These are phyloP conservation scores for Agrotis clavis DNA, from an alignment of 2,888 invertebrate genomes.

Conservation along the genomic window DNA sequence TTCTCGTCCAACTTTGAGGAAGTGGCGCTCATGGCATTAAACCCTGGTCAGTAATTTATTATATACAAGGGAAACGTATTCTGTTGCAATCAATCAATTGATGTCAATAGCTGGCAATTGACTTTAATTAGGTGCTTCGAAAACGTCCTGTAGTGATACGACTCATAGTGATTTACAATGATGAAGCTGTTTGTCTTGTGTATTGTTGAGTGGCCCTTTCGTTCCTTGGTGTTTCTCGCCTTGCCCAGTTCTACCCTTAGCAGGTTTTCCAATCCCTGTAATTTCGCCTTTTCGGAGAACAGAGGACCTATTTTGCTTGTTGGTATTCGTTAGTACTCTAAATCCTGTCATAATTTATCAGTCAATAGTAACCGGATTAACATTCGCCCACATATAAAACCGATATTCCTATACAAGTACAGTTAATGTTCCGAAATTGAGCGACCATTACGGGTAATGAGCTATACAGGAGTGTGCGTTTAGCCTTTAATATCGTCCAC, in stretches of 20 bases:
- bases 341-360: slow-evolving; percentile 27
- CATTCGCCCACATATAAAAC: slow-evolving; percentile 11
- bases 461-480: slow-evolving; percentile 23
- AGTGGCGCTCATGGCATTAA: slow-evolving; percentile 14
- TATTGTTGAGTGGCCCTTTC: background rate
- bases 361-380: slow-evolving; percentile 12
- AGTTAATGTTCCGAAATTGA: slow-evolving; percentile 37
- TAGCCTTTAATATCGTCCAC: slow-evolving; percentile 33
- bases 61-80: slow-evolving; percentile 64
- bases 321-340: background rate
- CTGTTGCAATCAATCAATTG: slow-evolving; percentile 75
- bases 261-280: background rate
- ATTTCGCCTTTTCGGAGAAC: background rate
- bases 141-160: slow-evolving; percentile 26
- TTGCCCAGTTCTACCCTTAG: background rate
- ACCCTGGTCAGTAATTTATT: slow-evolving; percentile 49
- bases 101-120: slow-evolving; percentile 74
- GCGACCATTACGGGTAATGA: slow-evolving; percentile 46
- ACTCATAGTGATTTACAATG: slow-evolving; percentile 48
- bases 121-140: slow-evolving; percentile 60
- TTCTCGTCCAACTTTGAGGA: slow-evolving; percentile 32
- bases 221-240: background rate
- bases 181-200: background rate
- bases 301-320: background rate
- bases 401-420: slow-evolving; percentile 20